These are phyloP conservation scores for Oreochromis niloticus DNA, from an alignment of 2,113 vertebrate genomes.

Conservation along the genomic window DNA sequence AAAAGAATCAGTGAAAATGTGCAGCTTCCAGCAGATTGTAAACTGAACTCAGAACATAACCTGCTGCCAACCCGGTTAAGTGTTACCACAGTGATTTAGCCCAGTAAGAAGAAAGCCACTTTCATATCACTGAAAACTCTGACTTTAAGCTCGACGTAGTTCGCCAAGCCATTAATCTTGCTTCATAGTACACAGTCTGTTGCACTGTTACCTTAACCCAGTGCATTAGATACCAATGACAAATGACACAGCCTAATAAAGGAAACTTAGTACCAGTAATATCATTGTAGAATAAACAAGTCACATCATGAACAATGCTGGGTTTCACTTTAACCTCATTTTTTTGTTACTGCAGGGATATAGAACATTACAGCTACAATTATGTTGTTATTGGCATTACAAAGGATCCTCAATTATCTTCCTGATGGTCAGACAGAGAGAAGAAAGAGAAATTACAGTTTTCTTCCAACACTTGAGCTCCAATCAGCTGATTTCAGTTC, in stretches of 20 bases:
- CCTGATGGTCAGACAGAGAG: not conserved
- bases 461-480: not conserved
- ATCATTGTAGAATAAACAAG: not conserved
- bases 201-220: not conserved
- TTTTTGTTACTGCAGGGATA: fast-evolving
- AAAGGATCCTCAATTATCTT: not conserved
- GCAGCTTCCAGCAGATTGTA: not conserved
- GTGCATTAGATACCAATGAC: not conserved
- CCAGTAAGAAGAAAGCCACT: not conserved
- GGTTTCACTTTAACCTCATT: fast-evolving
- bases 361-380: not conserved
- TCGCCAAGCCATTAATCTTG: not conserved
- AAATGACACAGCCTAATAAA: not conserved
- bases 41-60: not conserved
- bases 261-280: not conserved
- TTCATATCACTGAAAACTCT: not conserved
- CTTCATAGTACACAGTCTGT: not conserved
- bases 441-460: not conserved
- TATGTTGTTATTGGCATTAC: not conserved
- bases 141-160: not conserved
- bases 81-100: not conserved
- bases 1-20: not conserved
- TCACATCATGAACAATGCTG: not conserved
- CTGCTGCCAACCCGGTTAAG: not conserved
- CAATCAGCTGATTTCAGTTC: not conserved